These are phyloP conservation scores for Tolmerus cingulatus DNA, from an alignment of 2,888 invertebrate species.

Conservation along the genomic window DNA sequence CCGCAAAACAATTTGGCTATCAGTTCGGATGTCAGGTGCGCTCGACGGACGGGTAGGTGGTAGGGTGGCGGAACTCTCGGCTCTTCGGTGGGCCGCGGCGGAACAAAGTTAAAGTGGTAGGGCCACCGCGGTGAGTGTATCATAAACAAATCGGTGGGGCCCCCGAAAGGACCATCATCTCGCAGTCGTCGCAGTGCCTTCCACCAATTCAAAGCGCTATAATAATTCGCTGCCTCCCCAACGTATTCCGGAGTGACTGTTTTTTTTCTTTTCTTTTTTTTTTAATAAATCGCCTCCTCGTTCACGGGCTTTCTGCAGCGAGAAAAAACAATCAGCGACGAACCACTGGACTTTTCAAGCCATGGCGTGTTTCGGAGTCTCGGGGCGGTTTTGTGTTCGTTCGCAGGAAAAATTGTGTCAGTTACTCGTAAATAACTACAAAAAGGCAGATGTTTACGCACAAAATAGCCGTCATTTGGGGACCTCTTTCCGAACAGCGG, in stretches of 20 bases:
- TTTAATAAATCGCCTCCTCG: slow-evolving; percentile 61
- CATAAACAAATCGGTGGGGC: slow-evolving; percentile 45
- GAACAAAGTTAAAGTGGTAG: slow-evolving; percentile 34
- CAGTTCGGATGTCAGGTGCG: neutral
- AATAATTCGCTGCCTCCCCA: neutral
- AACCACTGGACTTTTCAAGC: slow-evolving; percentile 62
- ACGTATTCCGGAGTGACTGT: neutral
- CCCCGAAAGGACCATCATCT: slow-evolving; percentile 44
- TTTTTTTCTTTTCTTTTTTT: neutral
- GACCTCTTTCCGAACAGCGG: neutral
- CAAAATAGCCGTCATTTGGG: neutral
- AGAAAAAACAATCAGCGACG: neutral
- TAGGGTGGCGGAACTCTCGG: slow-evolving; percentile 20
- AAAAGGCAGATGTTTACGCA: slow-evolving; percentile 15
- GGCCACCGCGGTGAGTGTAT: slow-evolving; percentile 20
- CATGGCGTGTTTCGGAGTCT: slow-evolving; percentile 81
- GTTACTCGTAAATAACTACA: slow-evolving; percentile 71
- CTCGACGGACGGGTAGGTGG: neutral
- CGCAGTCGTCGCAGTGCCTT: neutral
- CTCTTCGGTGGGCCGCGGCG: neutral
- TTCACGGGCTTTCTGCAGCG: neutral
- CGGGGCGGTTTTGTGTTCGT: slow-evolving; percentile 82
- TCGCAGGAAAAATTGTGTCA: slow-evolving; percentile 81
- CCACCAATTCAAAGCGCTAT: neutral
- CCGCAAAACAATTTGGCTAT: slow-evolving; percentile 9